Evolutionary conservation across 1,140 invertebrate species (phyloP).

Genomic region (Cherax destructor): DNA sequence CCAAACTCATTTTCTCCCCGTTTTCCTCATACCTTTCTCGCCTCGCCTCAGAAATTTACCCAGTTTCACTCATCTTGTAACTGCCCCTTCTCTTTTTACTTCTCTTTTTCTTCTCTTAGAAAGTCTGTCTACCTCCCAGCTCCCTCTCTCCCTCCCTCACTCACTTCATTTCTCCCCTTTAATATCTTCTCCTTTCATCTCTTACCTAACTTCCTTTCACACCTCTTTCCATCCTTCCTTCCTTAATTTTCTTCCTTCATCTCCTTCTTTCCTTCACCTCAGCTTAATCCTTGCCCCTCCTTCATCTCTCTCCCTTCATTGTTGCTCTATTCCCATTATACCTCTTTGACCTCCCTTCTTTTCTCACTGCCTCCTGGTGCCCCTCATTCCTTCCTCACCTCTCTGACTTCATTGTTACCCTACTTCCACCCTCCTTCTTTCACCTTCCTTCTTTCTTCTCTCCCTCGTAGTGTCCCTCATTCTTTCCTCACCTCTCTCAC

Average conservation of each 20-base stretch:
- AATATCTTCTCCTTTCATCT: not conserved
- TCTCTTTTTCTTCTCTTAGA: too few species aligned
- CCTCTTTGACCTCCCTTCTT: too few species aligned
- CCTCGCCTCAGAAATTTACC: too few species aligned
- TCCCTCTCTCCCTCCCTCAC: constrained; percentile 24
- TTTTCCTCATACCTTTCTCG: too few species aligned
- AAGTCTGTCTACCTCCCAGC: too few species aligned
- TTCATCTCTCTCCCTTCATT: not conserved
- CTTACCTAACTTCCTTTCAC: not conserved
- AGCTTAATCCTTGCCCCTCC: constrained; percentile 15
- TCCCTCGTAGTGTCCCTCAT: not conserved
- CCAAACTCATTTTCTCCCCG: too few species aligned
- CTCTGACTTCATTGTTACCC: too few species aligned
- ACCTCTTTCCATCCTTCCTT: not conserved
- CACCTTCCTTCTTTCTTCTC: not conserved
- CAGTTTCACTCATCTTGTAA: too few species aligned
- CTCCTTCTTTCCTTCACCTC: constrained; percentile 8
- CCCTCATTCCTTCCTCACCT: not conserved
- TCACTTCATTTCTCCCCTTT: not conserved
- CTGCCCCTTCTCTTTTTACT: too few species aligned
- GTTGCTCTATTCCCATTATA: too few species aligned
- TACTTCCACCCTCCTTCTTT: too few species aligned
- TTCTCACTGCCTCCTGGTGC: not conserved
- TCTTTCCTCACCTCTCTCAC: too few species aligned
- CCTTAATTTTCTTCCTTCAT: not conserved